Percentiles rank a stretch among this genome's conserved stretches.
Conservation (phyloP, 2,113 vertebrate genomes). For the Spea multiplicata region DNA sequence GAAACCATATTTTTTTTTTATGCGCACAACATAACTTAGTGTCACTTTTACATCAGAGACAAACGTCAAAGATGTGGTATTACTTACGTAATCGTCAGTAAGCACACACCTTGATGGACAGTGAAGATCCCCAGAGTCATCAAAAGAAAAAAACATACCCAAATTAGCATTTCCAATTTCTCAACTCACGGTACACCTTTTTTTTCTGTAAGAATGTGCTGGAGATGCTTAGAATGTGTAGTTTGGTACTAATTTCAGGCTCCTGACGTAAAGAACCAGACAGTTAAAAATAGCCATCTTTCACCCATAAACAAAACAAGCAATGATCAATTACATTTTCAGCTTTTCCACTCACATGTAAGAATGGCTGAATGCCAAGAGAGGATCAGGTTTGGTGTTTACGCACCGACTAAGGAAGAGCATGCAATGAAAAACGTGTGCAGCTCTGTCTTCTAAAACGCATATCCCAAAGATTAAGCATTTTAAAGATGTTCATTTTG, state of each 20-base stretch:
- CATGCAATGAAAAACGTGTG: slow-evolving; percentile 21
- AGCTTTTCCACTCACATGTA: slow-evolving; percentile 42
- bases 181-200: slow-evolving; percentile 31
- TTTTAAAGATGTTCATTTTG: slow-evolving; percentile 18
- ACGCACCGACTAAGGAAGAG: slow-evolving; percentile 39
- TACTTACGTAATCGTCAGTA: background rate
- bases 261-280: slow-evolving; percentile 47
- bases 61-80: background rate
- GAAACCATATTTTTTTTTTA: background rate
- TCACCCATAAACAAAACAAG: slow-evolving; percentile 48
- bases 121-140: slow-evolving; percentile 11
- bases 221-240: slow-evolving; percentile 42
- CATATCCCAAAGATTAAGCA: background rate
- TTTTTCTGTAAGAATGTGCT: slow-evolving; percentile 40
- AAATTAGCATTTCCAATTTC: slow-evolving; percentile 19
- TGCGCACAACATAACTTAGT: background rate
- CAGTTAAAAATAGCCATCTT: slow-evolving; percentile 46
- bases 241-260: slow-evolving; percentile 45
- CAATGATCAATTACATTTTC: slow-evolving; percentile 47
- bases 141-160: slow-evolving; percentile 14
- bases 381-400: slow-evolving; percentile 41
- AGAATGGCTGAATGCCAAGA: slow-evolving; percentile 32
- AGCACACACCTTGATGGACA: background rate
- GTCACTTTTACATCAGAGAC: background rate
- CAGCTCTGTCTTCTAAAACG: slow-evolving; percentile 27